phyloP scores from a whole-genome alignment of 2,888 invertebrate species.

The Apocheima hispidaria region DNA sequence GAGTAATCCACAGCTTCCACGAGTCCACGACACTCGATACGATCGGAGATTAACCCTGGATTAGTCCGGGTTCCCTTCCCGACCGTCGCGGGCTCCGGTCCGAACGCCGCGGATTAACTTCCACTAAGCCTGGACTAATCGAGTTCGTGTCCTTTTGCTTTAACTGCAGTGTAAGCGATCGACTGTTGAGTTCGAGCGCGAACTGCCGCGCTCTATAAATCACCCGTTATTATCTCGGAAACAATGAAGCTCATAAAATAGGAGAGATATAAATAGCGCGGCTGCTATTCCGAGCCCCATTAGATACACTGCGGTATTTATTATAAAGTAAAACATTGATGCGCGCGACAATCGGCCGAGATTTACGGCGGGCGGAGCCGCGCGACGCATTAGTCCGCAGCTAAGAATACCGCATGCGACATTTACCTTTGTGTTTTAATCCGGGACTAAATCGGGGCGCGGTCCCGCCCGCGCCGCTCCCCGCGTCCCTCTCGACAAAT shows the following conservation, averaged over 20 bases:
- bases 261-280: constrained; percentile 26
- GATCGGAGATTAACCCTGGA: constrained; percentile 33
- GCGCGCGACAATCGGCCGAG: constrained; percentile 47
- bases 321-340: constrained; percentile 42
- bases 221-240: constrained; percentile 14
- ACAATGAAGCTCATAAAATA: constrained; percentile 26
- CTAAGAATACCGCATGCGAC: constrained; percentile 65
- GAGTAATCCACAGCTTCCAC: constrained; percentile 20
- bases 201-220: constrained; percentile 7
- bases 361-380: constrained; percentile 48
- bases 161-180: constrained; percentile 21
- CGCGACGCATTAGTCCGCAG: constrained; percentile 55
- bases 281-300: constrained; percentile 42
- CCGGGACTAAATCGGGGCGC: constrained; percentile 60
- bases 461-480: constrained; percentile 28
- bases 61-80: too few relatives aligned
- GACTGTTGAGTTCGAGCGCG: constrained; percentile 9
- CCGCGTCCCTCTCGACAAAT: constrained; percentile 53
- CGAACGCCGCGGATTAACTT: constrained; percentile 39
- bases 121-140: constrained; percentile 32
- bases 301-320: constrained; percentile 45
- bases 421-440: constrained; percentile 73
- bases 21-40: constrained; percentile 2
- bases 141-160: constrained; percentile 37
- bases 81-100: too few relatives aligned